Base-by-base conservation (phyloP, 2,888 invertebrate species). In the Pyrrhia umbra region DNA sequence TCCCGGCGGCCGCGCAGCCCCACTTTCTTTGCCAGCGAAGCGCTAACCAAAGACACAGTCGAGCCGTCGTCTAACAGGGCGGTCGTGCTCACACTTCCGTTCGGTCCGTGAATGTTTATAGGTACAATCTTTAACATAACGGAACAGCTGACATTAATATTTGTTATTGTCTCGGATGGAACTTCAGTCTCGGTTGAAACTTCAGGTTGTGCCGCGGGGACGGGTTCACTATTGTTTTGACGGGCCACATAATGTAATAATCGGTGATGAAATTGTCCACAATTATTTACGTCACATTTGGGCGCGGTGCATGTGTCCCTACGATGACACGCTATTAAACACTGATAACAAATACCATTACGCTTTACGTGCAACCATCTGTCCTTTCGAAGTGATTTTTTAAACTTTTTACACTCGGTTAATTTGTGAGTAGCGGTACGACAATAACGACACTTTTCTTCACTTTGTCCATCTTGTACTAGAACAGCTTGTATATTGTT, bases 381-480 rank as follows among this genome's bases (percentile, higher is more conserved):
- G 9, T 60, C 70, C 34, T 70, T 73, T 2, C 73, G 63, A n/a
- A 75, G 34, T 1, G 75, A 42, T n/a, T 62, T 72, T 59, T 71
- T 71, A 47, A 75, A 77, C 13, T 62, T 40, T 23, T 51, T 70
- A 43, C 77, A 73, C 5, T 77, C 68, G 4, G 58, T 34, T 39
- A 79, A 23, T n/a, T 47, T 49, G 46, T 78, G 79, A 54, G 51
- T 70, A 34, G 34, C 4, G 5, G 34, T 34, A 34, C 34, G 34
- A 34, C 34, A 34, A n/a, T 64, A 57, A 78, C 77, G 1, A 62
- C 15, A 9, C 78, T 77, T 60, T 80, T 77, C 8, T 66, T 6
- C 39, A 25, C 6, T 57, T n/a, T 80, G 63, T 51, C 79, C 78
- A 0, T 81, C 75, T 1, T 77, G 62, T 15, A 81, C 45, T 9